Conservation (phyloP, 2,113 vertebrate genomes). For the Chloebia gouldiae region DNA sequence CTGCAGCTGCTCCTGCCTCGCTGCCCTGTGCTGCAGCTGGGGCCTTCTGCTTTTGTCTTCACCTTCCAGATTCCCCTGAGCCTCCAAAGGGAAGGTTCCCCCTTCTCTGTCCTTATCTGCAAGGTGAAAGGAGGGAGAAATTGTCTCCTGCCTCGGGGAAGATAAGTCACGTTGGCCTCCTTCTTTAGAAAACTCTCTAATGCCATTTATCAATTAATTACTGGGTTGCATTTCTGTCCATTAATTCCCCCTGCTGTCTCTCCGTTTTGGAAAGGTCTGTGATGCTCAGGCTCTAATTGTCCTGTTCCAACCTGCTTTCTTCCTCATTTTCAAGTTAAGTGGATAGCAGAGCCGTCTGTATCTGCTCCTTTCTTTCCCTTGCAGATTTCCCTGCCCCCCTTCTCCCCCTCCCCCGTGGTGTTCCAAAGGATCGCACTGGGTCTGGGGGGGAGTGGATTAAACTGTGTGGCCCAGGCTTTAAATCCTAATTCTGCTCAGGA, state of each 20-base stretch:
- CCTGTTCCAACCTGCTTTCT: neutral
- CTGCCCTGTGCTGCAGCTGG: neutral
- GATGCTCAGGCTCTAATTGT: conserved; percentile 15
- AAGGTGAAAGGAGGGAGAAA: conserved; percentile 62
- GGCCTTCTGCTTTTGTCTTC: neutral
- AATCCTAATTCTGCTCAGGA: conserved; percentile 14
- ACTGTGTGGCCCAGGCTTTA: neutral
- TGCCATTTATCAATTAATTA: conserved; percentile 72
- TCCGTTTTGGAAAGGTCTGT: conserved; percentile 11
- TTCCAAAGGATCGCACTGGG: neutral
- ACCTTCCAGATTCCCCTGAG: neutral
- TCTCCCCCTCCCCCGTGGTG: neutral
- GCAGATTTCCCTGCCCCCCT: neutral
- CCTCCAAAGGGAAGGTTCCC: neutral
- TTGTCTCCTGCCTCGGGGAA: conserved; percentile 36
- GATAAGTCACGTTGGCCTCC: conserved; percentile 61
- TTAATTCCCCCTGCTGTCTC: conserved; percentile 58
- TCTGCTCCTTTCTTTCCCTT: neutral
- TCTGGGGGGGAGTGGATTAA: neutral
- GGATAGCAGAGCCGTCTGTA: neutral
- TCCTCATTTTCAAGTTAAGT: conserved; percentile 12
- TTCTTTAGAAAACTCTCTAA: conserved; percentile 49
- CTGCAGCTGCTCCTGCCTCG: neutral
- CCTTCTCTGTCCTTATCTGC: conserved; percentile 46
- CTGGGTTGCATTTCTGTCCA: conserved; percentile 27